Percentiles rank a stretch among this genome's conserved stretches.
Evolutionary conservation across 2,797 vertebrate genomes (phyloP).

Genomic region (Paratrypauchen microcephalus): DNA sequence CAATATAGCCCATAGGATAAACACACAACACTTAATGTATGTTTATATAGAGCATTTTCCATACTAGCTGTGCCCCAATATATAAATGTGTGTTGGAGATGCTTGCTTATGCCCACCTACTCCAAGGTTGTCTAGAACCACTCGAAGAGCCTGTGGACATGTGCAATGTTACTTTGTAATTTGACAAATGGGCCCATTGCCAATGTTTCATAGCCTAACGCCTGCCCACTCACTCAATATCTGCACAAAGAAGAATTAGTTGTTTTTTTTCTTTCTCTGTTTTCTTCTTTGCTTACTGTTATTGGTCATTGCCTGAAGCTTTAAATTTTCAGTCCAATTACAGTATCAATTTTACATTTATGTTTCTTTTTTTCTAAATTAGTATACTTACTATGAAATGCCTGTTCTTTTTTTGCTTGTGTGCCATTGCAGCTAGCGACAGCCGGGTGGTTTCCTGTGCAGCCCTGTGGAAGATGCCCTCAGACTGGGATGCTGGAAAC

Average conservation of each 20-base stretch:
- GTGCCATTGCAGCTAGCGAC: slow-evolving; percentile 82
- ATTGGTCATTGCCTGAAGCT: slow-evolving; percentile 43
- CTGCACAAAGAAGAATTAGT: slow-evolving; percentile 51
- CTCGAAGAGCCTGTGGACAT: slow-evolving; percentile 56
- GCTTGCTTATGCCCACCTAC: slow-evolving; percentile 56
- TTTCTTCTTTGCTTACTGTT: slow-evolving; percentile 21
- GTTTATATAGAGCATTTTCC: slow-evolving; percentile 9
- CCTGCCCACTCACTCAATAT: slow-evolving; percentile 64
- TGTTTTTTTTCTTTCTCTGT: slow-evolving; percentile 15
- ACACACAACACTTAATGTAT: slow-evolving; percentile 5
- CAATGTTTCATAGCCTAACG: slow-evolving; percentile 59
- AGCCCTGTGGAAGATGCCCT: slow-evolving; percentile 95
- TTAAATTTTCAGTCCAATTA: slow-evolving; percentile 66
- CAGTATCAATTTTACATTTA: slow-evolving; percentile 54
- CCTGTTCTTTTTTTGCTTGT: slow-evolving; percentile 39
- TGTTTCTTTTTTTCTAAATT: slow-evolving; percentile 58
- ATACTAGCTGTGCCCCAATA: slow-evolving; percentile 16
- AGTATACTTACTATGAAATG: slow-evolving; percentile 49
- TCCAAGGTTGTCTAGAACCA: slow-evolving; percentile 56
- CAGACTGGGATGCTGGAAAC: slow-evolving; percentile 91
- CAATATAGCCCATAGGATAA: slow-evolving; percentile 2
- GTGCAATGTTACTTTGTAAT: slow-evolving; percentile 61
- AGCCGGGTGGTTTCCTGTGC: slow-evolving; percentile 90
- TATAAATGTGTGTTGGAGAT: slow-evolving; percentile 52
- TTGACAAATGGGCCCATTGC: slow-evolving; percentile 65